Evolutionary conservation across 1,140 invertebrate species (phyloP).

Genomic region (Scaptomyza graminum): DNA sequence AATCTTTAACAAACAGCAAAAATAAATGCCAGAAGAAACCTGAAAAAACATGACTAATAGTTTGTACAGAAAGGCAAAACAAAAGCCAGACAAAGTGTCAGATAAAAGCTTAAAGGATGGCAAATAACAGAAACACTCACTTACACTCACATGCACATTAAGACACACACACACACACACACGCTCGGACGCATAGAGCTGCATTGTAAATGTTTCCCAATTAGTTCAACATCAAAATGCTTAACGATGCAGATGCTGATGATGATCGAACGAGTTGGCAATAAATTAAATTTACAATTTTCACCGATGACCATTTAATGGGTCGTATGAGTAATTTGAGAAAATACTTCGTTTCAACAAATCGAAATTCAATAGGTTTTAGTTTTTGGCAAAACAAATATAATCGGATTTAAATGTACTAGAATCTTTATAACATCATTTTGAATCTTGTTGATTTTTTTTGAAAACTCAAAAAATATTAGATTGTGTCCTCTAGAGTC

Average conservation of each 20-base stretch:
- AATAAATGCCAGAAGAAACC: constrained; percentile 20
- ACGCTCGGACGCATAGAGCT: constrained; percentile 6
- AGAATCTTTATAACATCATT: no score
- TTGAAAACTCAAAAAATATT: no score
- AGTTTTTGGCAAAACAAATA: no score
- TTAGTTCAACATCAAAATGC: constrained; percentile 60
- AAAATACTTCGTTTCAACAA: not conserved
- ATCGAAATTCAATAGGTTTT: not conserved
- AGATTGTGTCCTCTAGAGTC: no score
- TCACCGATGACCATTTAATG: constrained; percentile 18
- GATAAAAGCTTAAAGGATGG: constrained; percentile 70
- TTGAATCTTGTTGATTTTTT: no score
- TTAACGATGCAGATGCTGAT: constrained; percentile 39
- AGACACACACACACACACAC: constrained; percentile 1
- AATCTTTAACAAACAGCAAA: constrained; percentile 51
- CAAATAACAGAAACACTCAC: constrained; percentile 39
- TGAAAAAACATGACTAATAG: constrained; percentile 75
- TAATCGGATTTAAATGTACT: no score
- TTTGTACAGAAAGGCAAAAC: constrained; percentile 66
- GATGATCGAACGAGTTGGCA: constrained; percentile 50
- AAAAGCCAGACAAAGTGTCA: constrained; percentile 73
- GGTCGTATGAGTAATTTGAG: constrained; percentile 29
- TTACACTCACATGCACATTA: not conserved
- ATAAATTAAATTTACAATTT: constrained; percentile 31
- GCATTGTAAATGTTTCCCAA: constrained; percentile 68